These are phyloP conservation scores for Mionectes olivaceus DNA, from an alignment of 2,797 vertebrate species.

Conservation along the genomic window DNA sequence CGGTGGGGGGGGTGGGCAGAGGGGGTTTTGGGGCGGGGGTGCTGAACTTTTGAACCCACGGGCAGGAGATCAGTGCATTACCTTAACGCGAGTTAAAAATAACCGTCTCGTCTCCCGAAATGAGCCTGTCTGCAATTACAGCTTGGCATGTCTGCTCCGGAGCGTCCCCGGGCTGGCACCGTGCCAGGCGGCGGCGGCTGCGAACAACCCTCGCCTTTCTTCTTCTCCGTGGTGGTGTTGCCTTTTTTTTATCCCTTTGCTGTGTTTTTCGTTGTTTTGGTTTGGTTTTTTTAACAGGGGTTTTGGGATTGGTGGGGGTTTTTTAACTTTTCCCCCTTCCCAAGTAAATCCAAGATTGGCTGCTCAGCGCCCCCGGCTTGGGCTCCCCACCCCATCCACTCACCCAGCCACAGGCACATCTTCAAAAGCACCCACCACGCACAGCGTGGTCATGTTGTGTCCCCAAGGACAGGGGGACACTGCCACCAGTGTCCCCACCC, in stretches of 20 bases:
- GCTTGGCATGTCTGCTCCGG: constrained; percentile 82
- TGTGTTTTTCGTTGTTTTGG: not conserved
- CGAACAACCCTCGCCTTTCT: constrained; percentile 47
- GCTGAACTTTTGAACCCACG: constrained; percentile 78
- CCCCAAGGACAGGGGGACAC: not conserved
- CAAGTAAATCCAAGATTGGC: not conserved
- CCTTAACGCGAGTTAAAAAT: constrained; percentile 89
- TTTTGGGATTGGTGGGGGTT: not conserved
- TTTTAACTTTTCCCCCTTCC: not conserved
- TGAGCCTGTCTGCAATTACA: constrained; percentile 88
- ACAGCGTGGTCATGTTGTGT: rapidly evolving
- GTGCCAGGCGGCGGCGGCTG: constrained; percentile 73
- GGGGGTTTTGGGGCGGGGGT: not conserved
- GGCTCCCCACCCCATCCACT: not conserved
- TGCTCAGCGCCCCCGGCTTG: not conserved
- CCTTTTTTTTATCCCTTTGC: not conserved
- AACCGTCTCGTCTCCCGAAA: constrained; percentile 88
- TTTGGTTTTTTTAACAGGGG: not conserved
- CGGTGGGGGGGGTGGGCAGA: rapidly evolving
- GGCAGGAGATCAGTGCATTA: constrained; percentile 75
- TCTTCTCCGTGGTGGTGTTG: not conserved
- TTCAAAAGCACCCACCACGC: not conserved
- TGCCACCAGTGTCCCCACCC: not conserved
- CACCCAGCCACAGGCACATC: not conserved
- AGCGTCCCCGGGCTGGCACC: constrained; percentile 77